phyloP scores from a whole-genome alignment of 2,888 invertebrate species.

The Busseola fusca region DNA sequence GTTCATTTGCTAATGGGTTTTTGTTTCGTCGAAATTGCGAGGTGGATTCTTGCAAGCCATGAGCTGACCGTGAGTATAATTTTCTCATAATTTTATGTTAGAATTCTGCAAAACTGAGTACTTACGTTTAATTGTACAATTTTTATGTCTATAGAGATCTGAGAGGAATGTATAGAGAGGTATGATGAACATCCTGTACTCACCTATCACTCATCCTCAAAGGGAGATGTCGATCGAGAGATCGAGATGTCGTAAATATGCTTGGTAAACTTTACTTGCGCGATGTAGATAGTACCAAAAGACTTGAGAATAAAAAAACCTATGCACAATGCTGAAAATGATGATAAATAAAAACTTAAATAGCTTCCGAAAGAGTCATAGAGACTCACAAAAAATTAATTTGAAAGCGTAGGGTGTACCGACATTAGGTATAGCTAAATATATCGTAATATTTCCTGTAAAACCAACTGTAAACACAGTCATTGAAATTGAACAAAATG shows the following conservation, averaged over 20 bases:
- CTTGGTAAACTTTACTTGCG: no score
- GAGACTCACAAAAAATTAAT: constrained; percentile 3
- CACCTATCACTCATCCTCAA: no score
- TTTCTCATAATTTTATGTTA: background rate
- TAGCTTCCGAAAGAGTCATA: background rate
- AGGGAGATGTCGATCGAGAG: no score
- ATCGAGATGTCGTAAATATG: no score
- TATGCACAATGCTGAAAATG: background rate
- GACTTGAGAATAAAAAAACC: background rate
- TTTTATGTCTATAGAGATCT: no score
- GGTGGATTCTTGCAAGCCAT: background rate
- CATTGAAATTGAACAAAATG: constrained; percentile 24
- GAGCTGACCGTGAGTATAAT: no score
- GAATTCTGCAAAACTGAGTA: background rate
- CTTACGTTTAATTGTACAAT: no score
- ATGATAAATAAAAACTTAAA: background rate
- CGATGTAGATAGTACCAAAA: no score
- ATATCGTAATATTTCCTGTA: constrained; percentile 12
- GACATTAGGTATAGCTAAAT: constrained; percentile 3
- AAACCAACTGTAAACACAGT: constrained; percentile 2
- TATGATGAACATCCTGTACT: no score
- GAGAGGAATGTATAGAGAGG: no score
- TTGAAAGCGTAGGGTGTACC: background rate
- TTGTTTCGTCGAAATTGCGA: background rate
- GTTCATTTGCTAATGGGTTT: constrained; percentile 4